Evolutionary conservation across 1,140 invertebrate genomes (phyloP).

Genomic region (Philopotamus ludificatus): DNA sequence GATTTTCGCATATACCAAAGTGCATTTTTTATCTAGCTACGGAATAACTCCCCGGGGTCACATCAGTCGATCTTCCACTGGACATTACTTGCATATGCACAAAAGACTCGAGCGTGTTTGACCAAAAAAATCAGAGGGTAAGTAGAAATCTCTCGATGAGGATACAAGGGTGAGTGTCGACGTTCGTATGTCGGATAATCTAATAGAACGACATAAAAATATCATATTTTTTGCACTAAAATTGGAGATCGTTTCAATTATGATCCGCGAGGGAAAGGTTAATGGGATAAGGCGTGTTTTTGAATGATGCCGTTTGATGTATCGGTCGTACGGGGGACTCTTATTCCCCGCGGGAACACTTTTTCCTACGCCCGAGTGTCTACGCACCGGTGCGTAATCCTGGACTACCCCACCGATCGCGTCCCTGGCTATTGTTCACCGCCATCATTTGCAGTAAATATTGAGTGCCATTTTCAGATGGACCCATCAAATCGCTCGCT

Average conservation of each 20-base stretch:
- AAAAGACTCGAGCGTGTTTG: no score
- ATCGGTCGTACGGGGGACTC: constrained; percentile 16
- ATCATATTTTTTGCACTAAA: no score
- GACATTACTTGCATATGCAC: constrained; percentile 38
- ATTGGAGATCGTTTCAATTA: no score
- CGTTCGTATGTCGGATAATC: no score
- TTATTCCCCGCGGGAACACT: constrained; percentile 19
- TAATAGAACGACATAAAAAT: no score
- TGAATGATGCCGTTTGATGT: constrained; percentile 41
- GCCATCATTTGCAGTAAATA: constrained; percentile 40
- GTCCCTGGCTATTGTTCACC: constrained; percentile 1
- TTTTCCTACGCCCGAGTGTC: constrained; percentile 14
- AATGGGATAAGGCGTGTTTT: constrained; percentile 33
- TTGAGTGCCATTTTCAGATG: constrained; percentile 22
- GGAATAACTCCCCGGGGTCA: constrained; percentile 39
- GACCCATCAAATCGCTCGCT: no score
- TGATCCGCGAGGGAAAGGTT: no score
- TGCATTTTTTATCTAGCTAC: constrained; percentile 7
- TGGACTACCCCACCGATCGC: constrained; percentile 7
- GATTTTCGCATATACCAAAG: no score
- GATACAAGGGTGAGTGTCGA: no score
- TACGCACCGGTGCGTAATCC: no score
- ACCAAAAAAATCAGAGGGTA: no score
- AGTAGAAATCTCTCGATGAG: no score
- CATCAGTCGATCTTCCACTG: constrained; percentile 37